Evolutionary conservation across 2,888 invertebrate genomes (phyloP).

Genomic region (Acanthosepion pharaonis): DNA sequence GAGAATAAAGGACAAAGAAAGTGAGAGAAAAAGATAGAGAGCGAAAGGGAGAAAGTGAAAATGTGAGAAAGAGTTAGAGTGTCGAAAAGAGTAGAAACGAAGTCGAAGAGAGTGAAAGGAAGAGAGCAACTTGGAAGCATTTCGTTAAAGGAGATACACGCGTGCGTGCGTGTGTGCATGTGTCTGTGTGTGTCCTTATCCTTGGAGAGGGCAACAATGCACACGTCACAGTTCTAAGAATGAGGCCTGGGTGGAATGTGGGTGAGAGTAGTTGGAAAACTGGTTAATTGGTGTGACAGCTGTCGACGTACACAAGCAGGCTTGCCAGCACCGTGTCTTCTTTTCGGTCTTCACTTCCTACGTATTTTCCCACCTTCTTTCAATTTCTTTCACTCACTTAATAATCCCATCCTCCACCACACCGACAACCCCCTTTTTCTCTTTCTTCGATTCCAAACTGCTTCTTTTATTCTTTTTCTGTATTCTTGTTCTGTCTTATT

Average conservation of each 20-base stretch:
- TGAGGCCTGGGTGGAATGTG: not conserved
- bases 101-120: too few species aligned
- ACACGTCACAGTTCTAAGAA: not conserved
- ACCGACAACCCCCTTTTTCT: not conserved
- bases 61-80: not conserved
- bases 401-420: not conserved
- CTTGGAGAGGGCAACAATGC: not conserved
- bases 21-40: too few species aligned
- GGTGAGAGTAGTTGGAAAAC: not conserved
- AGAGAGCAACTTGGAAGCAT: too few species aligned
- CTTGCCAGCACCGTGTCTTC: not conserved
- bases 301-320: conserved; percentile 8
- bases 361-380: not conserved
- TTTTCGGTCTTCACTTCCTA: not conserved
- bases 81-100: not conserved
- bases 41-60: not conserved
- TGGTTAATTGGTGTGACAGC: conserved; percentile 33
- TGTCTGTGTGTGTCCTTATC: not conserved
- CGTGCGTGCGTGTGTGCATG: not conserved
- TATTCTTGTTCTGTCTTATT: too few species aligned
- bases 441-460: not conserved
- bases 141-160: not conserved
- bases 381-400: not conserved
- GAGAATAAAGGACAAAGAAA: too few species aligned
- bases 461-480: not conserved